Evolutionary conservation across 2,888 invertebrate genomes (phyloP), one percentile per base, ranked within the genome.

Genomic region (Metalampra italica): DNA sequence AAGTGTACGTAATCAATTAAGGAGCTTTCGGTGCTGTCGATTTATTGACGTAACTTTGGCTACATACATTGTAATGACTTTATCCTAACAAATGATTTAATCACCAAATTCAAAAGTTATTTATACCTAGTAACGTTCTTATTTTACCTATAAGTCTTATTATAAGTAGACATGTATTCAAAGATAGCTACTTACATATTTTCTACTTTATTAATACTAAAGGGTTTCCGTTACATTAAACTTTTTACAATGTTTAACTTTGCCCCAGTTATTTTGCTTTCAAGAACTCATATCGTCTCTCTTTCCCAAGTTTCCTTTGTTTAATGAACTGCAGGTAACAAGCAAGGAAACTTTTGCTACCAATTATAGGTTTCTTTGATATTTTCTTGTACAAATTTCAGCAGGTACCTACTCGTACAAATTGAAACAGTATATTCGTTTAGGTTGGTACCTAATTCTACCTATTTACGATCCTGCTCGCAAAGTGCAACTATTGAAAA

Each of bases 271-370:
- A 68, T 64, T 68, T 68, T 62, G 56, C 56, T 67, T 62, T 57
- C 55, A 49, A 55, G 46, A 55, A 60, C 58, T 65, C 63, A 54
- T 59, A 58, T 66, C 55, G 66, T 59, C 60, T 56, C 56, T 54
- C 52, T 49, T 51, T 51, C 46, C 53, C 55, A 71, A 75, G 55
- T 71, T 69, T 66, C 55, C 57, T 56, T 59, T 64, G 62, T 68
- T 52, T 75, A 75, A 75, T 77, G 68, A 76, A 70, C 66, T 72
- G 66, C 63, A 66, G 59, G 66, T 65, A 64, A 59, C 54, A 59
- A 65, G 64, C 63, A 66, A 54, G 50, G 54, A 49, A 54, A 59
- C 56, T 60, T 61, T 59, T 45, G 51, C 57, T 58, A 52, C 62
- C 62, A 61, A 69, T 66, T 47, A 45, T 39, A 45, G 42, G 38